These are phyloP conservation scores for Mylabris sibirica DNA, from an alignment of 2,888 invertebrate species.

Conservation along the genomic window DNA sequence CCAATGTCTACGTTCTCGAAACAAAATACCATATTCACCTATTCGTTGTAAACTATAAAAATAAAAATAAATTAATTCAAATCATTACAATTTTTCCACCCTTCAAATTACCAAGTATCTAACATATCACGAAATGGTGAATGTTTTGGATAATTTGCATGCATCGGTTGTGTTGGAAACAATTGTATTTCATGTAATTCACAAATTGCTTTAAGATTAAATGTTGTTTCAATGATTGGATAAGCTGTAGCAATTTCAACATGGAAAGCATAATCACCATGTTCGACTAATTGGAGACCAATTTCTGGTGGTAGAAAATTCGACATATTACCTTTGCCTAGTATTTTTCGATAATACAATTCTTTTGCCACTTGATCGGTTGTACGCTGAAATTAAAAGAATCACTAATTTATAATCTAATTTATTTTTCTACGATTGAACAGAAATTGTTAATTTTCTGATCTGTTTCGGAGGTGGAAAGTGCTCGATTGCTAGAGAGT, in stretches of 20 bases:
- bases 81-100: background rate
- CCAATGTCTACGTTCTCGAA: conserved; percentile 50
- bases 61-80: background rate
- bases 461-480: too few relatives aligned
- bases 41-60: conserved; percentile 50
- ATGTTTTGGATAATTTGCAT: conserved; percentile 50
- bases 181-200: conserved; percentile 54
- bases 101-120: conserved; percentile 52
- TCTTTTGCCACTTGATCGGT: conserved; percentile 66
- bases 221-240: conserved; percentile 52
- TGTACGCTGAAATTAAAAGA: conserved; percentile 44
- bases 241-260: conserved; percentile 55
- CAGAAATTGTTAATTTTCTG: too few relatives aligned
- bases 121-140: conserved; percentile 55
- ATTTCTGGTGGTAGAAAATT: conserved; percentile 47
- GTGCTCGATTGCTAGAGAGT: too few relatives aligned
- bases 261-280: conserved; percentile 56
- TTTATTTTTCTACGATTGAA: too few relatives aligned
- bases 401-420: too few relatives aligned
- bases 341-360: conserved; percentile 68
- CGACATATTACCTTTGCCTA: conserved; percentile 36
- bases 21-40: conserved; percentile 50
- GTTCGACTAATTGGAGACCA: conserved; percentile 49
- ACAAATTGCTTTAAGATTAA: conserved; percentile 52
- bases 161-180: conserved; percentile 47